A percentile compares a stretch with the other conserved stretches of the same genome.
These are phyloP conservation scores for Lasiurus borealis DNA, from an alignment of 2,113 vertebrate species.

Conservation along the genomic window DNA sequence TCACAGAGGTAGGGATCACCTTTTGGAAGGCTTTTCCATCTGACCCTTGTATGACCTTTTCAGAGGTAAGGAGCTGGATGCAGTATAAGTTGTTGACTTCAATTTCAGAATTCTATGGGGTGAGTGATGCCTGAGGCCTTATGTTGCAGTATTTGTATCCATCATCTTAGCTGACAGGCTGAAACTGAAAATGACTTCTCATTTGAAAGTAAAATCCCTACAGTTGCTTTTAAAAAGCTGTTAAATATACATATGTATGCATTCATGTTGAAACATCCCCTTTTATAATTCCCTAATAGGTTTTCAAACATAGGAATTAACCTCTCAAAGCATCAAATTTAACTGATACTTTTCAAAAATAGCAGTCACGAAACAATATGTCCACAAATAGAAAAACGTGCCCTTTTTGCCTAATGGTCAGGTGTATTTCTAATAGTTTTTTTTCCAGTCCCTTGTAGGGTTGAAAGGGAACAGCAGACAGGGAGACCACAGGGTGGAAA, in stretches of 20 bases:
- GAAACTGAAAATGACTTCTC: not conserved
- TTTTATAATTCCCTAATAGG: slow-evolving; percentile 28
- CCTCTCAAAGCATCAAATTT: not conserved
- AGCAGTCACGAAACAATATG: not conserved
- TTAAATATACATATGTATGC: not conserved
- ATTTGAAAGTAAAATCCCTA: not conserved
- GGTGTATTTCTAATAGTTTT: not conserved
- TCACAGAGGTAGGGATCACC: not conserved
- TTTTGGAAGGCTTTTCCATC: not conserved
- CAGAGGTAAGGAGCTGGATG: slow-evolving; percentile 4
- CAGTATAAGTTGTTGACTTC: not conserved
- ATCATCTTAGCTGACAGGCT: not conserved
- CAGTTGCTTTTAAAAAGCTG: slow-evolving; percentile 22
- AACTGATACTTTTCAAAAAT: slow-evolving; percentile 39
- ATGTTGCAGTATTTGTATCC: not conserved
- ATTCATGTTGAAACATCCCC: not conserved
- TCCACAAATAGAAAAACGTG: not conserved
- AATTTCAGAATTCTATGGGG: not conserved
- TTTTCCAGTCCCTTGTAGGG: not conserved
- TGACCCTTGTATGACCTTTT: not conserved
- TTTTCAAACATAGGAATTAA: slow-evolving; percentile 11
- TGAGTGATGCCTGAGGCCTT: fast-evolving
- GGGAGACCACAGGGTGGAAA: not conserved
- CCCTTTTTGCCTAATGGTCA: not conserved
- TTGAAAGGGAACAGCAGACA: not conserved